Percentiles rank a stretch among this genome's conserved stretches.
These are phyloP conservation scores for Myopa testacea DNA, from an alignment of 2,888 invertebrate species.

Conservation along the genomic window DNA sequence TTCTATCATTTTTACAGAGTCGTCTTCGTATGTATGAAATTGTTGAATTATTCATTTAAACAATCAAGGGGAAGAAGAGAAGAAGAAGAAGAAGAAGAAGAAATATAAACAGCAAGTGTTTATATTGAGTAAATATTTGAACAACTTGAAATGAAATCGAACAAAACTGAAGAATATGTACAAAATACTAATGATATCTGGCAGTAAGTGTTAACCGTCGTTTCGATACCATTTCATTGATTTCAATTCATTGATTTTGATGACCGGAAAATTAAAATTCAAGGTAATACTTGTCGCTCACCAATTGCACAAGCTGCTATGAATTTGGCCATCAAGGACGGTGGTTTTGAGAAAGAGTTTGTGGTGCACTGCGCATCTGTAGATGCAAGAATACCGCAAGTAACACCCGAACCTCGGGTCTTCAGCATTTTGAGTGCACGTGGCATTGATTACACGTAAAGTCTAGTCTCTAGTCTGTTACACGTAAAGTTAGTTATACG, in stretches of 20 bases:
- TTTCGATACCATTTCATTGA: not conserved
- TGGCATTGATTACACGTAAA: conserved; percentile 73
- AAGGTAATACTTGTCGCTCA: conserved; percentile 94
- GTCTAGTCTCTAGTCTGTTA: too few species aligned
- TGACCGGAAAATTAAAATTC: conserved; percentile 42
- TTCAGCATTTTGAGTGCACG: conserved; percentile 77
- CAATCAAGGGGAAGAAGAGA: too few species aligned
- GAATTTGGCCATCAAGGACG: conserved; percentile 76
- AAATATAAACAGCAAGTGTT: too few species aligned
- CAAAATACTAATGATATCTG: conserved; percentile 59
- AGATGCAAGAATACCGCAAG: conserved; percentile 88
- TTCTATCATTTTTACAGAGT: too few species aligned
- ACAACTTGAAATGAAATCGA: not conserved
- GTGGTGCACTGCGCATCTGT: conserved; percentile 89
- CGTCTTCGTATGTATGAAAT: too few species aligned
- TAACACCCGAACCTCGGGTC: conserved; percentile 81
- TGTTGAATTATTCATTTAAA: too few species aligned
- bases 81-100: too few species aligned
- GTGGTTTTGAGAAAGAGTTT: conserved; percentile 77
- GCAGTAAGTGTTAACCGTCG: conserved; percentile 50
- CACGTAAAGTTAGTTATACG: too few species aligned
- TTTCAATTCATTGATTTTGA: not conserved
- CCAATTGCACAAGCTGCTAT: conserved; percentile 96
- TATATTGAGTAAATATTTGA: too few species aligned
- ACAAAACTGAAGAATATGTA: conserved; percentile 40